These are phyloP conservation scores for Macrobrachium nipponense DNA, from an alignment of 1,140 invertebrate species.

Conservation along the genomic window DNA sequence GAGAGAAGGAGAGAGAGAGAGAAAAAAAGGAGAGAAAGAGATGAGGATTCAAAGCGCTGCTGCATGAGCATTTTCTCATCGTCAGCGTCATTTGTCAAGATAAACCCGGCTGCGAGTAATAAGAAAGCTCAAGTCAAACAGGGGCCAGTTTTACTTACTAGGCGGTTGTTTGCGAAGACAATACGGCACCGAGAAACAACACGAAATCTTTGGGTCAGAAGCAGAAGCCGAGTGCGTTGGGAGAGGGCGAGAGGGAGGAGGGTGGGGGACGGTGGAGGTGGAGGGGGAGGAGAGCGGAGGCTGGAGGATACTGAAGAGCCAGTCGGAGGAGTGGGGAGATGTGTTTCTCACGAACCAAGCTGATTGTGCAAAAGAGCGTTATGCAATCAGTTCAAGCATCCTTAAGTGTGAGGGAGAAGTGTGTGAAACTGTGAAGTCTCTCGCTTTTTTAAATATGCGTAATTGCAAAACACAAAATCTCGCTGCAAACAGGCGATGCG, in stretches of 20 bases:
- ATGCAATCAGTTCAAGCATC: no score
- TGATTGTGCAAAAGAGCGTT: not conserved
- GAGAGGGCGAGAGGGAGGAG: not conserved
- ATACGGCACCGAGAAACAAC: not conserved
- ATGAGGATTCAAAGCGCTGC: not conserved
- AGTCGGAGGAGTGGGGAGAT: not conserved
- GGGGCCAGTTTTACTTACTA: no score
- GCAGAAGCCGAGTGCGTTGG: not conserved
- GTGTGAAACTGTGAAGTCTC: no score
- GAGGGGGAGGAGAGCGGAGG: not conserved
- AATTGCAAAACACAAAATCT: no score
- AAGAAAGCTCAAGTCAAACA: no score
- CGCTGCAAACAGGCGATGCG: no score
- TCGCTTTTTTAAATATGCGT: no score
- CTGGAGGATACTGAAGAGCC: not conserved
- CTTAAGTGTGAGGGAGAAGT: no score
- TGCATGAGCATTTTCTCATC: no score
- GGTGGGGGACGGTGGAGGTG: not conserved
- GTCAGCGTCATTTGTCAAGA: no score
- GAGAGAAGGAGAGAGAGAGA: not conserved
- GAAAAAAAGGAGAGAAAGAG: not conserved
- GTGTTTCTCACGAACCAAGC: not conserved
- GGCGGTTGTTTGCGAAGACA: no score
- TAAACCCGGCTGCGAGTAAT: no score
- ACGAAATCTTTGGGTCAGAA: not conserved